Conservation (phyloP, 1,140 invertebrate genomes). For the Drosophila willistoni region DNA sequence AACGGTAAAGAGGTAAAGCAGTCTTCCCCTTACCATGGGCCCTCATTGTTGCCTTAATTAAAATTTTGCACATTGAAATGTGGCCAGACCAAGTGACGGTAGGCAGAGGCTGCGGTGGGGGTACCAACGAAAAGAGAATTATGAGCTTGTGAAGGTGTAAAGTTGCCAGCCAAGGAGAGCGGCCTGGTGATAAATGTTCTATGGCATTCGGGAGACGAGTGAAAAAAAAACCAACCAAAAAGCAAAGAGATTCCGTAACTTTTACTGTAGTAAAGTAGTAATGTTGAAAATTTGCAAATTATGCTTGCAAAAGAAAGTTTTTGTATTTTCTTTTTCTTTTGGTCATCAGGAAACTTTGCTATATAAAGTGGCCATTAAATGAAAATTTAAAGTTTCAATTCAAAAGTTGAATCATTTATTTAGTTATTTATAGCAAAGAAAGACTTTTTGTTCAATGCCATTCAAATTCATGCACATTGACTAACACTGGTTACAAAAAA, state of each 20-base stretch:
- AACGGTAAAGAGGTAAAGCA: not conserved
- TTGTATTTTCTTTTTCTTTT: not conserved
- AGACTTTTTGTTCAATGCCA: not conserved
- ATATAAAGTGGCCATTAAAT: not conserved
- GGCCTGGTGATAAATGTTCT: slow-evolving; percentile 20
- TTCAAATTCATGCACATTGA: not conserved
- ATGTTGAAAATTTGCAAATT: slow-evolving; percentile 41
- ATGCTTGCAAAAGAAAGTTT: slow-evolving; percentile 25
- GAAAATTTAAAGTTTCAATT: slow-evolving; percentile 2
- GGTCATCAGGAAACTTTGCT: not conserved
- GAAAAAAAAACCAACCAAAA: not conserved
- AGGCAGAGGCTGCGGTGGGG: not conserved
- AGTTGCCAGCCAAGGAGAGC: slow-evolving; percentile 18
- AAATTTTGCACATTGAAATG: slow-evolving; percentile 60
- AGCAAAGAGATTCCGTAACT: slow-evolving; percentile 9
- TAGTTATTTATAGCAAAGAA: slow-evolving; percentile 15
- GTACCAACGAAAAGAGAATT: not conserved
- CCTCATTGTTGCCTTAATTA: slow-evolving; percentile 67
- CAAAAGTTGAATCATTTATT: slow-evolving; percentile 1
- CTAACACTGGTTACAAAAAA: no score
- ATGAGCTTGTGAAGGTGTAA: slow-evolving; percentile 39
- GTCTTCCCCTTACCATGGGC: not conserved
- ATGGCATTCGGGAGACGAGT: slow-evolving; percentile 23
- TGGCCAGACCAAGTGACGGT: not conserved
- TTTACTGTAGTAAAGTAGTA: slow-evolving; percentile 21